Conservation (phyloP, 2,888 invertebrate species). For the Bellardia pandia region DNA sequence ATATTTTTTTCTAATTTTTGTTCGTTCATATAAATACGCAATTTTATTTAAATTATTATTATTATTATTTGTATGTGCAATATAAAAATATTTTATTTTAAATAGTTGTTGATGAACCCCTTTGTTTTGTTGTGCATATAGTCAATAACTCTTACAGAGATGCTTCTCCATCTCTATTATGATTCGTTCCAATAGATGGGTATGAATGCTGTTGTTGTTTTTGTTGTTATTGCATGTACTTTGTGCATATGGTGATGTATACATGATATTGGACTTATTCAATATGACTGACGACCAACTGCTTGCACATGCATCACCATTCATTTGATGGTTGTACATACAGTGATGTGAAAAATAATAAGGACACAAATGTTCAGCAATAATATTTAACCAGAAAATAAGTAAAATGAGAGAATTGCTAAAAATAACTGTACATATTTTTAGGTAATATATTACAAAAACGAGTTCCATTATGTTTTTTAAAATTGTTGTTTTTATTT, state of each 20-base stretch:
- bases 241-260: not conserved
- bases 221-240: not conserved
- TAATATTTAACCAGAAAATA: no score
- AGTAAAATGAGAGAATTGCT: no score
- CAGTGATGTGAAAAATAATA: no score
- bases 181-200: constrained; percentile 39
- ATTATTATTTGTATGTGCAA: not conserved
- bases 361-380: no score
- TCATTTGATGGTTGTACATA: not conserved
- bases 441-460: no score
- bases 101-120: constrained; percentile 25
- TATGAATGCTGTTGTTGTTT: constrained; percentile 1
- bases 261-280: constrained; percentile 12
- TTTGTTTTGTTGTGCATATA: constrained; percentile 20
- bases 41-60: constrained; percentile 63
- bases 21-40: constrained; percentile 53
- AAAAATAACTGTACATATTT: no score
- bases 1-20: constrained; percentile 13
- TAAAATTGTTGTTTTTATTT: no score
- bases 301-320: constrained; percentile 14
- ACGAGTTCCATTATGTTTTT: no score
- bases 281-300: constrained; percentile 26
- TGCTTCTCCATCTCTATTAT: constrained; percentile 25
- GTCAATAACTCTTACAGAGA: not conserved
- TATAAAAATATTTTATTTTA: constrained; percentile 14